Percentiles rank a stretch among this genome's conserved stretches.
Conservation (phyloP, 2,888 invertebrate species). For the Criorhina ranunculi region DNA sequence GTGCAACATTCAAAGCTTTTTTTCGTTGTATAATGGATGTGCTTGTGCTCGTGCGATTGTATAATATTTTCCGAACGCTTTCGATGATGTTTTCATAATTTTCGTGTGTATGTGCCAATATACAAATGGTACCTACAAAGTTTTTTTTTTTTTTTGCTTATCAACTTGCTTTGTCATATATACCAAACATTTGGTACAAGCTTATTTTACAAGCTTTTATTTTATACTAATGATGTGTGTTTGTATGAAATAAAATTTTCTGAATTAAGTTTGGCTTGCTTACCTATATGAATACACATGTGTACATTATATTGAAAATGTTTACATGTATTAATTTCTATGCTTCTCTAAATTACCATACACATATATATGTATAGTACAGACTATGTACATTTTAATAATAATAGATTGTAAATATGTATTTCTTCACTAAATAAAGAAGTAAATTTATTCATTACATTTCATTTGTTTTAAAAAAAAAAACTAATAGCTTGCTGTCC, state of each 20-base stretch:
- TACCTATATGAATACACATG: too few species aligned
- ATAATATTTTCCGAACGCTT: constrained; percentile 65
- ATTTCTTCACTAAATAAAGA: too few species aligned
- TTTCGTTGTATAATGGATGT: constrained; percentile 65
- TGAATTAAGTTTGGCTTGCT: constrained; percentile 1
- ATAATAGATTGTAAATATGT: too few species aligned
- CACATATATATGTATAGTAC: too few species aligned
- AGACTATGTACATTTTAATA: too few species aligned
- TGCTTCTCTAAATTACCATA: not conserved
- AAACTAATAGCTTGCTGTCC: constrained; percentile 10
- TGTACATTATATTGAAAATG: not conserved
- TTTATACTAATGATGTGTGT: constrained; percentile 1
- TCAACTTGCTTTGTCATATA: constrained; percentile 55
- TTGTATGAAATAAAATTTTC: constrained; percentile 3
- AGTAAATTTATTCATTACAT: too few species aligned
- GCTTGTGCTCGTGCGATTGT: constrained; percentile 68
- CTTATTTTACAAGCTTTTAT: constrained; percentile 12
- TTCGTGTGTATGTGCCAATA: constrained; percentile 39
- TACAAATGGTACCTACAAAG: constrained; percentile 11
- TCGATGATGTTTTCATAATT: constrained; percentile 72
- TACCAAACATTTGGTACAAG: constrained; percentile 14
- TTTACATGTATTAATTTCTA: not conserved
- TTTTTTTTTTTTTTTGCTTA: constrained; percentile 2
- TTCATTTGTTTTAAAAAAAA: constrained; percentile 12
- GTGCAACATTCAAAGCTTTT: constrained; percentile 71